These are phyloP conservation scores for Caenorhabditis zanzibari DNA, from an alignment of 2,888 invertebrate species.

Conservation along the genomic window DNA sequence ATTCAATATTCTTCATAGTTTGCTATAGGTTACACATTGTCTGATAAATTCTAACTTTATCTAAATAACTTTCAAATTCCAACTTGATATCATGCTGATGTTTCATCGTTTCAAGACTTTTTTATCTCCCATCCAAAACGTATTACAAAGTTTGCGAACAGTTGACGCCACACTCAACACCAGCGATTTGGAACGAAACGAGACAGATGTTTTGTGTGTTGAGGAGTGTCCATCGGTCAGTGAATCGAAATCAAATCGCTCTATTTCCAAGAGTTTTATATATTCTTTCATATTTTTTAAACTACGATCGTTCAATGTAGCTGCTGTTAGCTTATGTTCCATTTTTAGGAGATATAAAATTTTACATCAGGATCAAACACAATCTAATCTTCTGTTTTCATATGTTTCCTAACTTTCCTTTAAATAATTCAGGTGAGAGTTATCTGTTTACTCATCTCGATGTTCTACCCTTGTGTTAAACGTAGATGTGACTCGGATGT, in stretches of 20 bases:
- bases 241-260: constrained; percentile 10
- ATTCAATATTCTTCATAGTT: background rate
- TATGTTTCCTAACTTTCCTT: background rate
- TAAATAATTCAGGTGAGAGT: too few species aligned
- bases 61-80: too few species aligned
- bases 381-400: background rate
- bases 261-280: background rate
- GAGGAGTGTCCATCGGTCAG: constrained; percentile 34
- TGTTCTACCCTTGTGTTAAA: constrained; percentile 38
- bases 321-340: too few species aligned
- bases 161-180: constrained; percentile 28
- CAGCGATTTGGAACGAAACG: constrained; percentile 25
- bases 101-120: too few species aligned
- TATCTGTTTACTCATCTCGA: constrained; percentile 22
- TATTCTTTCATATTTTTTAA: background rate
- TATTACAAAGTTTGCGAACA: constrained; percentile 31
- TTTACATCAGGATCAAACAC: too few species aligned
- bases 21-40: too few species aligned
- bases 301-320: background rate
- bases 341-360: too few species aligned
- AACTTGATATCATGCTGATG: too few species aligned
- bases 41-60: too few species aligned
- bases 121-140: background rate
- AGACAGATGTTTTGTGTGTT: constrained; percentile 40
- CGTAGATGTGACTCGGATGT: constrained; percentile 24